Evolutionary conservation across 1,140 invertebrate species (phyloP), one percentile per base, ranked within the genome.

Genomic region (Bombus superbus): DNA sequence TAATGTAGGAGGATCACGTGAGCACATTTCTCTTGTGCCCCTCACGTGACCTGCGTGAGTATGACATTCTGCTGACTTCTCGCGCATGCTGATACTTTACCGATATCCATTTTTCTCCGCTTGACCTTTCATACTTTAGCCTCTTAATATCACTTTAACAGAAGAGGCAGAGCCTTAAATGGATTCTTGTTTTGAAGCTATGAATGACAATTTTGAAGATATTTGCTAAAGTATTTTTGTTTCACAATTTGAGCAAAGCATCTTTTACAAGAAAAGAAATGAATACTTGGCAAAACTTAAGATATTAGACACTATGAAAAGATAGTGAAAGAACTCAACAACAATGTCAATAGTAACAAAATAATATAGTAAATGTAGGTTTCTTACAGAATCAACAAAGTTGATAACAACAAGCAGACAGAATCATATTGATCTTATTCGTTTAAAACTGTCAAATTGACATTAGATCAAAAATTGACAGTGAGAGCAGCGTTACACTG

Each of bases 11-110:
- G 94, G 92, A 94, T 95, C 94, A 92, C 94, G 95, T 88, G 95
- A 95, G 94, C 95, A 95, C 94, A 95, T 95, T 87, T 95, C 94
- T 94, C 92, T 94, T 92, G 92, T 94, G 91, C 94, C 92, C 92
- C 93, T 95, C 94, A 95, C 93, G 94, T 95, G 92, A 91, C 92
- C 91, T 93, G 94, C 91, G 94, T 94, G 93, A 94, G 94, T 90
- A 93, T 94, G 93, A 94, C 95, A 95, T 95, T 94, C 94, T 93
- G 94, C 93, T 90, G 94, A 93, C 93, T 95, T 95, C 91, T 95
- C 94, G 90, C 94, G 95, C 95, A 95, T 95, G 89, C 92, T 95
- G 94, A 93, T 88, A 93, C 91, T 92, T 91, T 92, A 92, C 86
- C 89, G 90, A 87, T 90, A 94, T 87, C 95, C 94, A 95, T 95